Base-by-base conservation (phyloP, 2,113 vertebrate genomes). In the Catagonus wagneri region DNA sequence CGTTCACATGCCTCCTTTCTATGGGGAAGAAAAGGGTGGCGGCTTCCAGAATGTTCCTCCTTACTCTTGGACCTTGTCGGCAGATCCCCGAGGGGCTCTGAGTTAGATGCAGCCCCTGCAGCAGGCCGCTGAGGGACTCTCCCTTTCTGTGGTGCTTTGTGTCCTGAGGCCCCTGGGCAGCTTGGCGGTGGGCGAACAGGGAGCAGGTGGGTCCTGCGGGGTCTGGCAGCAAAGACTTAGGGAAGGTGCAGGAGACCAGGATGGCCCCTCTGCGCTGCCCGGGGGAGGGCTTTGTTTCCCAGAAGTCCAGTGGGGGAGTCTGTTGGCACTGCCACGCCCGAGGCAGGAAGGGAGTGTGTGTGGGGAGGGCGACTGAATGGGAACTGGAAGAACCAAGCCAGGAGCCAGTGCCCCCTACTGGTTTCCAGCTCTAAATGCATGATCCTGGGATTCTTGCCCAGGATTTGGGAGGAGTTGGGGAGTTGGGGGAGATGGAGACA, bases 271-370 rank as follows among this genome's bases (percentile, higher is more conserved):
- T 29, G n/a, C 17, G 44, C 8, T 44, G 44, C 44, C 44, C 11
- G 3, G 44, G 4, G 11, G 20, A 60, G 44, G 6, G 44, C 27
- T 86, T 52, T 80, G 36, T 58, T 23, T 36, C 72, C 54, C 25
- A 66, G 39, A 80, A 54, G n/a, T 29, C 34, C 29, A 1, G 1
- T 7, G 2, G 56, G 25, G 25, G 34, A 44, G 22, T 85, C 78
- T 69, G 34, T 63, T n/a, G 52, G 39, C 2, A 9, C 58, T 66
- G 10, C 25, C 29, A 5, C 34, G 12, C 34, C 17, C 32, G 27
- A 65, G 5, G 27, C 1, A 1, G 15, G 20, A n/a, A 54, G 6
- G 23, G 1, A 2, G 8, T 56, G 54, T 44, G 0, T 7, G 3
- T 68, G 10, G 25, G 65, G 22, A 36, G 32, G 63, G 56, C 52